Conservation (phyloP, 2,113 vertebrate species). For the Cephalopholis sonnerati region DNA sequence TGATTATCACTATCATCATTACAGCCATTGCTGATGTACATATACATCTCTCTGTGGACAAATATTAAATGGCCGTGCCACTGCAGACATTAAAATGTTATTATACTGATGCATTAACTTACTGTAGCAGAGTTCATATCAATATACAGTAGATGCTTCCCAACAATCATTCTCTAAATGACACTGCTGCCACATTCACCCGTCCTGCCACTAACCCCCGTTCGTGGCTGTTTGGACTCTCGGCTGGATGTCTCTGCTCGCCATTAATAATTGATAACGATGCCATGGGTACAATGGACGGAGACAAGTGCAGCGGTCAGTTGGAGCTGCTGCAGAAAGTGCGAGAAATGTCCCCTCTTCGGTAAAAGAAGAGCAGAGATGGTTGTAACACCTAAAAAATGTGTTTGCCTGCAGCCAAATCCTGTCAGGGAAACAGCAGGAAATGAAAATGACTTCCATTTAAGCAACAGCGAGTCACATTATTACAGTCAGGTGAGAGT, state of each 20-base stretch:
- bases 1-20: slow-evolving; percentile 84
- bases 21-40: slow-evolving; percentile 79
- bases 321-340: slow-evolving; percentile 60
- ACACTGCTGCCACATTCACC: slow-evolving; percentile 52
- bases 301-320: slow-evolving; percentile 66
- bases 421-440: slow-evolving; percentile 70
- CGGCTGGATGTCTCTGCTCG: slow-evolving; percentile 68
- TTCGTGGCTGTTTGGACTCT: slow-evolving; percentile 64
- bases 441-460: slow-evolving; percentile 73
- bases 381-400: slow-evolving; percentile 65
- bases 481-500: slow-evolving; percentile 70
- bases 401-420: slow-evolving; percentile 75
- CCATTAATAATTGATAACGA: slow-evolving; percentile 76
- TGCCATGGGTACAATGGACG: slow-evolving; percentile 69
- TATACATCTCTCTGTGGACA: slow-evolving; percentile 80
- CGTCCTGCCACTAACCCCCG: slow-evolving; percentile 55
- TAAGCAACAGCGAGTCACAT: slow-evolving; percentile 75
- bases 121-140: slow-evolving; percentile 72
- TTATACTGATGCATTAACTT: slow-evolving; percentile 83
- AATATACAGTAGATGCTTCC: slow-evolving; percentile 60
- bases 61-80: slow-evolving; percentile 81
- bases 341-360: slow-evolving; percentile 59
- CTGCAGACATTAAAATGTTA: slow-evolving; percentile 85
- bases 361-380: slow-evolving; percentile 54
- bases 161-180: slow-evolving; percentile 71